A percentile compares a stretch with the other conserved stretches of the same genome.
phyloP scores from a whole-genome alignment of 1,140 invertebrate genomes.

The Musca vetustissima region DNA sequence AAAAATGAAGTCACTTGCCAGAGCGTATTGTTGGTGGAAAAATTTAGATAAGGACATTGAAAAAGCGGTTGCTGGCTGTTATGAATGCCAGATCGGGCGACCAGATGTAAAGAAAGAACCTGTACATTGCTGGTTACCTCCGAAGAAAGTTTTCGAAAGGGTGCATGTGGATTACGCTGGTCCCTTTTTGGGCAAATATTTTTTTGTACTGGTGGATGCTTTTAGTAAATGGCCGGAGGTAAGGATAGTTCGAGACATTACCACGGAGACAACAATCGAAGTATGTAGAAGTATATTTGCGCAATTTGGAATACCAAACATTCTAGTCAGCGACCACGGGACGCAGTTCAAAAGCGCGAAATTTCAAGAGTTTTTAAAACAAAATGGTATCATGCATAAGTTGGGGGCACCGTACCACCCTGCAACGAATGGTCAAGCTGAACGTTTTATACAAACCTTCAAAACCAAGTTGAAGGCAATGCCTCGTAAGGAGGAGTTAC shows the following conservation, averaged over 20 bases:
- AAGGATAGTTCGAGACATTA: constrained; percentile 23
- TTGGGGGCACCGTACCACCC: constrained; percentile 26
- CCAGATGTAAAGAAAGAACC: constrained; percentile 26
- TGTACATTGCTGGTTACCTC: constrained; percentile 38
- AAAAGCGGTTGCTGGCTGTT: constrained; percentile 36
- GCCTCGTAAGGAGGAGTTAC: neutral
- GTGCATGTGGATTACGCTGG: constrained; percentile 32
- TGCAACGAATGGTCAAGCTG: constrained; percentile 27
- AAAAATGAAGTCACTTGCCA: constrained; percentile 50
- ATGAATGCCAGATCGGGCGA: constrained; percentile 20
- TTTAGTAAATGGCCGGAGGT: constrained; percentile 53
- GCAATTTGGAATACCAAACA: constrained; percentile 20
- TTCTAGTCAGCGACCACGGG: constrained; percentile 36
- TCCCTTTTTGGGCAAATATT: constrained; percentile 28
- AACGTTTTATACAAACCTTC: constrained; percentile 22
- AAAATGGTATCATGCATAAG: constrained; percentile 25
- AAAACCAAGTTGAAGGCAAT: constrained; percentile 9
- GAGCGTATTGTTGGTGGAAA: constrained; percentile 54
- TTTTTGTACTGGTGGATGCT: constrained; percentile 54
- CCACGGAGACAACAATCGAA: constrained; percentile 24
- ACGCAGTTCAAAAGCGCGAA: constrained; percentile 18
- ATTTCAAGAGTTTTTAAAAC: constrained; percentile 26
- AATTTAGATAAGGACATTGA: constrained; percentile 54
- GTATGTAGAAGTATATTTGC: constrained; percentile 24
- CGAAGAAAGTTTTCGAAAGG: constrained; percentile 47